Base-by-base conservation (phyloP, 2,797 vertebrate genomes). In the Gambelia wislizenii region DNA sequence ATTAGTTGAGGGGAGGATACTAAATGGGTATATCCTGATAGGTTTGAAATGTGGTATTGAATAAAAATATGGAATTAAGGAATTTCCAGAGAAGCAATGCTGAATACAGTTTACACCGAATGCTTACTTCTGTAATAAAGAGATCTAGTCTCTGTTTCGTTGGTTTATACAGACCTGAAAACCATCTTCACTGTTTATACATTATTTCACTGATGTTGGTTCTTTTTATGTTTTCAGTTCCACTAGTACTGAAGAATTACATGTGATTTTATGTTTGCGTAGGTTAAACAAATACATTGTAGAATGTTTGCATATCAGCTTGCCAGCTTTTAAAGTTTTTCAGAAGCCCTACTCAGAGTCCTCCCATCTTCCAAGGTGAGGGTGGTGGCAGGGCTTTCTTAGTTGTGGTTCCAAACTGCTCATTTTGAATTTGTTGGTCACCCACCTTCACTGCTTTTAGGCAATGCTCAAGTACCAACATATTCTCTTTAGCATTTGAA, bases 91-190 rank as follows among this genome's bases (percentile, higher is more conserved):
- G 33, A 64, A 77, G 36, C 12, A 36, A 1, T 47, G 30, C 12
- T 18, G 27, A 87, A n/a, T 9, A 39, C 77, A 72, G 33, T 70
- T 81, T 27, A 42, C 56, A 72, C 27, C 36, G 59, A 70, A 44
- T 70, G 49, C 59, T 72, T 61, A 27, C 14, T 18, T 85, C 85
- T 67, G 88, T 89, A n/a, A 89, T 91, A n/a, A 27, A 80, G 56
- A 54, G 25, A 39, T 70, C 54, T 3, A 78, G 13, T 56, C 9
- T 87, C 89, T 8, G n/a, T 94, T 76, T 78, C 5, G 87, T 89
- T 90, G 79, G 76, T 75, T 83, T 27, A 84, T 5, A 18, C 79
- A 0, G 78, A 27, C 4, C 82, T 91, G 1, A 44, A 56, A 61
- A 39, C 33, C 89, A 16, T 76, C 92, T 16, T 80, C 67, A 36